A percentile compares a stretch with the other conserved stretches of the same genome.
Conservation (phyloP, 2,888 invertebrate species). For the Conops quadrifasciatus region DNA sequence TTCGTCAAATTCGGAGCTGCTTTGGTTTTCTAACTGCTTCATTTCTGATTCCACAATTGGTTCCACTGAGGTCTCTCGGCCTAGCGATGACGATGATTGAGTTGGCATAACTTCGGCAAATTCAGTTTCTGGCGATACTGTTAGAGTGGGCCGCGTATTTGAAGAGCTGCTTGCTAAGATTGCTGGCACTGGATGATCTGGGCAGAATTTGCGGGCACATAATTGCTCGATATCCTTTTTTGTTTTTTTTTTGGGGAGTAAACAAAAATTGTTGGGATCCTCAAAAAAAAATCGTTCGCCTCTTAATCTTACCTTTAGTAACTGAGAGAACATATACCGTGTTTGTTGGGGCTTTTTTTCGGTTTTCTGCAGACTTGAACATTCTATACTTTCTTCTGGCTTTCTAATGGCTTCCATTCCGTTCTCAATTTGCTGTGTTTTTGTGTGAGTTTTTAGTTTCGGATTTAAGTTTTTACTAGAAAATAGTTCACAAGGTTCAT, state of each 20-base stretch:
- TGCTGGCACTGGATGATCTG: not conserved
- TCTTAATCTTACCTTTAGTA: slow-evolving; percentile 51
- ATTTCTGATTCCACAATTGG: no score
- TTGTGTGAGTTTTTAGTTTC: slow-evolving; percentile 47
- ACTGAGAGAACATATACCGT: slow-evolving; percentile 57
- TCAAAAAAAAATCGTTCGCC: no score
- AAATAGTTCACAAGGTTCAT: slow-evolving; percentile 59
- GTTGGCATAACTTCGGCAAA: no score
- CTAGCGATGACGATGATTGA: no score
- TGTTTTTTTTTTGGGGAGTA: no score
- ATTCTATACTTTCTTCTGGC: not conserved
- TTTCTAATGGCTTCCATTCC: not conserved
- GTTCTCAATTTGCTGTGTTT: slow-evolving; percentile 18
- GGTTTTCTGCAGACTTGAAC: not conserved
- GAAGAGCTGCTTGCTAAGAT: not conserved
- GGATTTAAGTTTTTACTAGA: slow-evolving; percentile 56
- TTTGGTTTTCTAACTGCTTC: no score
- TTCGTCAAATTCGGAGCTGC: no score
- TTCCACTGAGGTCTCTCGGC: no score
- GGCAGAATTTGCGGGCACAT: not conserved
- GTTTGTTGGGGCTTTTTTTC: not conserved
- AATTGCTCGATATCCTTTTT: not conserved
- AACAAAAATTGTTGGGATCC: not conserved
- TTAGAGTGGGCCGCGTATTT: no score
- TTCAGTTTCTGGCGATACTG: no score